Evolutionary conservation across 2,113 vertebrate genomes (phyloP), one percentile per base, ranked within the genome.

Genomic region (Oryzias javanicus): DNA sequence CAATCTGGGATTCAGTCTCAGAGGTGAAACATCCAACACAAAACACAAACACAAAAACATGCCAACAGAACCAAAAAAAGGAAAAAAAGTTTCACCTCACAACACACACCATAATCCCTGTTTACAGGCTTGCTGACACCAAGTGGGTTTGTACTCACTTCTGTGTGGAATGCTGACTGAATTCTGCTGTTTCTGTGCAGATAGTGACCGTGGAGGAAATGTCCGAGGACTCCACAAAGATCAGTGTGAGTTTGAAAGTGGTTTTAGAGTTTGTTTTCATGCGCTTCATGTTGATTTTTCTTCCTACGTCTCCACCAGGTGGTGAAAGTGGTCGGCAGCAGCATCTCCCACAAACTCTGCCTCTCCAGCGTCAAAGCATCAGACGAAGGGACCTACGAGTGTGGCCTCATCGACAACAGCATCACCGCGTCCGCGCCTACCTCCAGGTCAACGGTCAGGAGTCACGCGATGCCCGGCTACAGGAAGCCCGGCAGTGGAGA

Each of bases 321-420:
- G 84, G 96, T 98, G 67, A 98, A 98, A 84, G 96, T 98, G 65
- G 95, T 93, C 4, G 95, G 96, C 78, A 96, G 95, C 91, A 97
- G 98, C 92, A 97, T 98, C 87, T 98, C 97, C 40, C 96, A 98
- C 91, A 97, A 95, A 86, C 93, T 98, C 71, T 94, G 95, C 47
- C 92, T 98, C 67, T 97, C 97, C 47, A 91, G 90, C 44, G 90
- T 98, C 79, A 96, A 95, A 85, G 89, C 91, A 12, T 86, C 94
- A 1, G 96, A 97, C n/a, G 94, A 97, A 79, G 97, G 96, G 49
- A 96, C 91, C 0, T 98, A 98, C 4, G 95, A 98, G 85, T 98
- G 96, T 71, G 91, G 92, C 0, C 96, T 98, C 78, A 94, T 96
- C 41, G 96, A 98, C 89, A 95, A 94, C 89, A 97, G 82, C 93